Evolutionary conservation across 2,888 invertebrate genomes (phyloP), one percentile per base, ranked within the genome.

Genomic region (Dusona sp.): DNA sequence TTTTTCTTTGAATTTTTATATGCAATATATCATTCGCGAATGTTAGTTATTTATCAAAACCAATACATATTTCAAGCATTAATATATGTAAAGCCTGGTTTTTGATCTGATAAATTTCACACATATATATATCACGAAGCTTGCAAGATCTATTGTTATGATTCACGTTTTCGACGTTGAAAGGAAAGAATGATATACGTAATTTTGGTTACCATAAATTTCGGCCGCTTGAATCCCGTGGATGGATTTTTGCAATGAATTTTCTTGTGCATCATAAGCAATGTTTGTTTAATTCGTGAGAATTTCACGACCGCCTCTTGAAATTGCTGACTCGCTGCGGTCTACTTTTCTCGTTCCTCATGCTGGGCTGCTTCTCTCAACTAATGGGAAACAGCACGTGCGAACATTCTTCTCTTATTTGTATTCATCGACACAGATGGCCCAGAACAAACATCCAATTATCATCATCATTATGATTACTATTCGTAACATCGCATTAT

Each of bases 371-470:
- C 25, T 68, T 16, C 42, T 68, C 42, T 38, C 72, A 19, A 11
- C 29, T n/a, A 51, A 29, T 29, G 13, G 29, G 33, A 72, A 51
- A 36, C 33, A 33, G 51, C 72, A 51, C 72, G 72, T 72, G 72
- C 51, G 33, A 48, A 19, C 25, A 67, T 38, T 67, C 25, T 70
- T 45, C 48, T 51, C 11, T 13, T 51, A 33, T 72, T 72, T 51
- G 0, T 51, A 29, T 54, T 72, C 45, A 42, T 42, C 42, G 19
- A 29, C 19, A 51, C 72, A 72, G 72, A 72, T 72, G 72, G 51
- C 29, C 33, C 22, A 16, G 25, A 72, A 29, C 45, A 33, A 13
- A 19, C 51, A 33, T 72, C 29, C 16, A 25, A 45, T 70, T 70
- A 42, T 45, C 1, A n/a, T n/a, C 38, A n/a, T 22, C 29, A n/a